phyloP scores from a whole-genome alignment of 2,797 vertebrate genomes.

The Xerus rutilus region DNA sequence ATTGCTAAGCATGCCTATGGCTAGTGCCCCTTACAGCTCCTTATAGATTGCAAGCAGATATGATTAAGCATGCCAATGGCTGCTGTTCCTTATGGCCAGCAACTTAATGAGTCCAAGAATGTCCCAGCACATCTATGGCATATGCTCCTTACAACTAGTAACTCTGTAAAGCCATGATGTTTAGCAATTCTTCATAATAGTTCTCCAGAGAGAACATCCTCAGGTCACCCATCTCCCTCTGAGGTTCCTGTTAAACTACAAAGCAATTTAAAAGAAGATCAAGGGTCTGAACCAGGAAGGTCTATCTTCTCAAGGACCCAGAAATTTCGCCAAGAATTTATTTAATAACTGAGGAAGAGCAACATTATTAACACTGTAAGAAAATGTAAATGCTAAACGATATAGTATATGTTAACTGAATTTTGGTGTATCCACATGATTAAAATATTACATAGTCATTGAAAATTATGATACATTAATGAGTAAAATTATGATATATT shows the following conservation, averaged over 20 bases:
- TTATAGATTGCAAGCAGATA: too few species aligned
- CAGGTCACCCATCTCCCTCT: not conserved
- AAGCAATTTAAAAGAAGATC: slow-evolving; percentile 52
- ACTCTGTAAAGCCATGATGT: not conserved
- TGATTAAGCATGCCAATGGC: too few species aligned
- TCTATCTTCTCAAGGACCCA: slow-evolving; percentile 3
- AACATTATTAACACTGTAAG: not conserved
- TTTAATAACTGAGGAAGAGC: not conserved
- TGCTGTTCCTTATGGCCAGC: too few species aligned
- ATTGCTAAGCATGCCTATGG: too few species aligned
- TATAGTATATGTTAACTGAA: not conserved
- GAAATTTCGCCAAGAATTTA: slow-evolving; percentile 16
- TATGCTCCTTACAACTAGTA: not conserved
- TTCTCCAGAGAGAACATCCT: slow-evolving; percentile 5
- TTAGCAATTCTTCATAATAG: not conserved
- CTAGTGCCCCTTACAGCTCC: too few species aligned
- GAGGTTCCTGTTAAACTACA: not conserved
- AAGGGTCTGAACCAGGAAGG: slow-evolving; percentile 15
- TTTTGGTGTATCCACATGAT: not conserved
- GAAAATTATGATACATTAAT: not conserved
- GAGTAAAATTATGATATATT: not conserved
- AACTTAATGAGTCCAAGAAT: too few species aligned
- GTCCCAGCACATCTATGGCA: too few species aligned
- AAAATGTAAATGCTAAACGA: slow-evolving; percentile 24
- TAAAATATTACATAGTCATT: not conserved